Percentiles rank a stretch among this genome's conserved stretches.
Conservation (phyloP, 1,140 invertebrate species). For the Acromyrmex charruanus region DNA sequence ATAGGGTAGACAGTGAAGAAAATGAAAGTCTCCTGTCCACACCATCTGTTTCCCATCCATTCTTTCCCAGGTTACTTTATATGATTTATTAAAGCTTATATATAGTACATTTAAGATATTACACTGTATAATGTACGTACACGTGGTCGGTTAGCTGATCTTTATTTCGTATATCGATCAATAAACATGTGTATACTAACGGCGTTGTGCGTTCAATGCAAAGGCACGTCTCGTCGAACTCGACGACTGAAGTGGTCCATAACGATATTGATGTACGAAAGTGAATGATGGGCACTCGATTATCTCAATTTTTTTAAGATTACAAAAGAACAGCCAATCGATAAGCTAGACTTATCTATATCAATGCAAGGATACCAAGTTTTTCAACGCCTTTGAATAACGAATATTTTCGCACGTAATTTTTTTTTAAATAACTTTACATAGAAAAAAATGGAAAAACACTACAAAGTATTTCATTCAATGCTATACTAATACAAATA, state of each 20-base stretch:
- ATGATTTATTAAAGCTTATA: constrained; percentile 77
- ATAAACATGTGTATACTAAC: constrained; percentile 83
- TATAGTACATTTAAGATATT: constrained; percentile 67
- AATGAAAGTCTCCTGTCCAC: constrained; percentile 48
- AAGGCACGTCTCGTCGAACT: constrained; percentile 64
- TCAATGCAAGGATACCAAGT: not conserved
- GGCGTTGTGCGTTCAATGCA: constrained; percentile 75
- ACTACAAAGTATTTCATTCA: not conserved
- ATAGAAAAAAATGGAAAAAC: not conserved
- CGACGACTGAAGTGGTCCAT: constrained; percentile 50
- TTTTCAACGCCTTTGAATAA: constrained; percentile 1
- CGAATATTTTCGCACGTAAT: not conserved
- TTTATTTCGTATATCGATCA: constrained; percentile 85
- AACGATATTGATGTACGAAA: constrained; percentile 66
- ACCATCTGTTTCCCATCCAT: not conserved
- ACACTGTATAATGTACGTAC: constrained; percentile 78
- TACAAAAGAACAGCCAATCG: constrained; percentile 9
- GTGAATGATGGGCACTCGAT: constrained; percentile 38
- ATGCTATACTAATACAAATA: constrained; percentile 15
- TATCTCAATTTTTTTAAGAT: constrained; percentile 5
- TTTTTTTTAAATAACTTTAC: constrained; percentile 16
- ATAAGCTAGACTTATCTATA: not conserved
- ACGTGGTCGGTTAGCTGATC: constrained; percentile 79
- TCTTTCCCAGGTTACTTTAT: constrained; percentile 73
- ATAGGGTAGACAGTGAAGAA: constrained; percentile 72